Conservation (phyloP, 2,113 vertebrate species). For the Oreochromis tanganicae region DNA sequence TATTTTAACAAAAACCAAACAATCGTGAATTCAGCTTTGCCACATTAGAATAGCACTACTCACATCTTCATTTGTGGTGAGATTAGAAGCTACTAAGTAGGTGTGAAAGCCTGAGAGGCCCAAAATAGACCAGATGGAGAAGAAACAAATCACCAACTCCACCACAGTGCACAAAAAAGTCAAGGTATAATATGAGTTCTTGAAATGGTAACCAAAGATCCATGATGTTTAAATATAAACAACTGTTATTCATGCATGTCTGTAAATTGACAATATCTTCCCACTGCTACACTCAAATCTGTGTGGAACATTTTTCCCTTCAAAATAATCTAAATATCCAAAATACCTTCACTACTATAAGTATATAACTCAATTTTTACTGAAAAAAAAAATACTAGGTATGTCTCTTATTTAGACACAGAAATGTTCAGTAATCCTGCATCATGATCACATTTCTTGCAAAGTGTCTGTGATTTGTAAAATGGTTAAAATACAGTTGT, state of each 20-base stretch:
- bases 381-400: not conserved
- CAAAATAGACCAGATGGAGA: conserved; percentile 96
- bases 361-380: not conserved
- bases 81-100: conserved; percentile 93
- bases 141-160: conserved; percentile 94
- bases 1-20: not conserved
- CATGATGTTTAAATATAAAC: not conserved
- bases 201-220: not conserved
- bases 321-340: not conserved
- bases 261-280: not conserved
- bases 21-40: not conserved
- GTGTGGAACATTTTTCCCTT: not conserved
- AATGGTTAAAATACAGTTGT: no score
- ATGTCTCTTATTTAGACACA: not conserved
- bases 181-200: conserved; percentile 66
- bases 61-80: conserved; percentile 96
- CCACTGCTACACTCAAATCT: not conserved
- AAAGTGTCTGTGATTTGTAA: no score
- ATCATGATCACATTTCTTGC: no score
- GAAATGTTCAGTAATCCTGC: no score
- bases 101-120: conserved; percentile 99
- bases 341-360: not conserved
- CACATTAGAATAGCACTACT: conserved; percentile 52
- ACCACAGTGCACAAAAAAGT: conserved; percentile 79
- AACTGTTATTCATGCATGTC: not conserved